Base-by-base conservation (phyloP, 53 echinoderm and acorn worm genomes). In the Crossaster papposus region DNA sequence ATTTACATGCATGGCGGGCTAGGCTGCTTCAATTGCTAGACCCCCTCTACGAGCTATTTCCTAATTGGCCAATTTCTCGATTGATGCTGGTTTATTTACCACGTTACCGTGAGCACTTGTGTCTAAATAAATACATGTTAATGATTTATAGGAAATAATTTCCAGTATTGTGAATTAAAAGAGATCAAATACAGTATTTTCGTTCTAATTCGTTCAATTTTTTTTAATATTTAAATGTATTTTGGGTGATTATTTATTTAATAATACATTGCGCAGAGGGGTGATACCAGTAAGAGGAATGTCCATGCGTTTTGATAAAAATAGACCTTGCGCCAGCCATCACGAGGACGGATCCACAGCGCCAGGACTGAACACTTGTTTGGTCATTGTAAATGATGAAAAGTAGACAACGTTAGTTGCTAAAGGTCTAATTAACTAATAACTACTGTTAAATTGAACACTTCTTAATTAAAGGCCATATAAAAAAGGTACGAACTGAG, bases 41-140 rank as follows among this genome's bases (percentile, higher is more conserved):
- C 92, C 95, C 96, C 98, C 98, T 97, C 95, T 94, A 89, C 77
- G 89, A 73, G 53, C 72, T 91, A 97, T 95, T 94, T 85, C 89
- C 85, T 89, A 81, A 97, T 97, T 97, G 98, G 98, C 78, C 81
- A 35, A 64, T 86, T 77, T 51, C 34, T 13, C 90, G 63, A 70
- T 6, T 86, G 54, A 17, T 63, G 44, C 75, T 89, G 79, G 74
- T 75, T 13, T 24, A 83, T 30, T 76, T 72, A 79, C 18, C 53
- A 26, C 15, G 30, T 24, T 13, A 8, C 0, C 31, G 6, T 24
- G 54, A 54, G 10, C 37, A 8, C 0, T 14, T n/a, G 18, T 54
- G 32, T 54, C 24, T 32, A 51, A 54, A 17, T 29, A 31, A 54
- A 26, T 11, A 51, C 52, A 32, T 4, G 53, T 22, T 14, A 54